These are phyloP conservation scores for Xerus inauris DNA, from an alignment of 2,113 vertebrate species.

Conservation along the genomic window DNA sequence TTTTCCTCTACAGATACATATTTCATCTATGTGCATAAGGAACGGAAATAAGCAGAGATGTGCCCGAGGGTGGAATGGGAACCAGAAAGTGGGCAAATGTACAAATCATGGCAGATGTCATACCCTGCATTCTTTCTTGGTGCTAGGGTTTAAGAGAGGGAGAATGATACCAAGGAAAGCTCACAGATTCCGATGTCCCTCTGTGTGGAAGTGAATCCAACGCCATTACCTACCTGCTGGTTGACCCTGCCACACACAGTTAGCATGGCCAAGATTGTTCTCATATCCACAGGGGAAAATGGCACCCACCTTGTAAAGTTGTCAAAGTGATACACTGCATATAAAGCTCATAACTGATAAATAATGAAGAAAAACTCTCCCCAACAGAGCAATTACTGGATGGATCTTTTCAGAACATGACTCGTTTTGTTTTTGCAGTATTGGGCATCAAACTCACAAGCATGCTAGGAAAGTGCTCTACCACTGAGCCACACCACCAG, in stretches of 20 bases:
- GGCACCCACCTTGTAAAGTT: not conserved
- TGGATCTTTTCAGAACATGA: not conserved
- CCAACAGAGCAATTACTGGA: not conserved
- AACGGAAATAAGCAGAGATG: not conserved
- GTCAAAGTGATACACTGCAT: not conserved
- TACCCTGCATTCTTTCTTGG: not conserved
- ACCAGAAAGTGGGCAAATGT: not conserved
- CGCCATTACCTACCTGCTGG: not conserved
- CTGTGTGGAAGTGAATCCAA: not conserved
- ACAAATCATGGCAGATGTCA: not conserved
- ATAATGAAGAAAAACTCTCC: not conserved
- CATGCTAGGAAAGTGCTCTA: not conserved
- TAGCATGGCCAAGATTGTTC: not conserved
- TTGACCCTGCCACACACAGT: not conserved
- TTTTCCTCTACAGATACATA: not conserved
- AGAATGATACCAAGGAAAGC: not conserved
- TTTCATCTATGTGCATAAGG: not conserved
- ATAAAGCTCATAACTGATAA: not conserved
- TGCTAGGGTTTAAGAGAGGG: not conserved
- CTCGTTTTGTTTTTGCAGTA: not conserved
- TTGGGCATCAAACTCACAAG: no score
- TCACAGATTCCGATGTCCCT: rapidly evolving
- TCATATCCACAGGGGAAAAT: not conserved
- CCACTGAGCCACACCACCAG: not conserved
- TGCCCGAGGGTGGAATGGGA: not conserved